Base-by-base conservation (phyloP, 2,888 invertebrate species). In the Pyrgus malvae region DNA sequence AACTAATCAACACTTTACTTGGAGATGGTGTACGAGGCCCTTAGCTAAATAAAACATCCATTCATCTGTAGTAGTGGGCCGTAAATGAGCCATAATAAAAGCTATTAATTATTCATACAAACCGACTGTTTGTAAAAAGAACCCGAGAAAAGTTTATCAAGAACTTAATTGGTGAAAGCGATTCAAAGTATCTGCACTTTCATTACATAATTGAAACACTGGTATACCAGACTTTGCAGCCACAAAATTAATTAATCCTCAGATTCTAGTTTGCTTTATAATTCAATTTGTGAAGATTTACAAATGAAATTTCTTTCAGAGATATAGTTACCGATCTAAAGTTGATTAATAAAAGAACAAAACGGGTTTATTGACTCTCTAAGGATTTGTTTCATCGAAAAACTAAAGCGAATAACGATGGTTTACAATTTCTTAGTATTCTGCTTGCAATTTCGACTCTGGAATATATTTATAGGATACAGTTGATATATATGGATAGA, bases 261-360 rank as follows among this genome's bases (percentile, higher is more conserved):
- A n/a, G 11, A 17, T 12, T 44, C 19, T 17, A 31, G 19, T 19
- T 31, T 44, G 17, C 44, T 40, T 19, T 12, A 21, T 33, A 29
- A 44, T 25, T 42, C 19, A 31, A 8, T 21, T 31, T 31, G 31
- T 3, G 12, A 44, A 31, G 44, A 31, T 31, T 29, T 31, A 44
- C 9, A 7, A 31, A 31, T 29, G 7, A 19, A 44, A 27, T 19
- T 44, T 31, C 31, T 31, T 44, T 44, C 19, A 19, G 17, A 29
- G 44, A 29, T 19, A 31, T 2, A 33, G 14, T 33, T 33, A 14
- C 33, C 42, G 16, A 31, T 45, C 31, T 31, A 29, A 31, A 17
- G 31, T 45, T 45, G 44, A 45, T 31, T 44, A 31, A 44, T 31
- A 44, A 44, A 44, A 19, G 44, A 44, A 31, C 31, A 31, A 44